A percentile compares a stretch with the other conserved stretches of the same genome.
These are phyloP conservation scores for Pelecanus crispus DNA, from an alignment of 2,113 vertebrate genomes.

Conservation along the genomic window DNA sequence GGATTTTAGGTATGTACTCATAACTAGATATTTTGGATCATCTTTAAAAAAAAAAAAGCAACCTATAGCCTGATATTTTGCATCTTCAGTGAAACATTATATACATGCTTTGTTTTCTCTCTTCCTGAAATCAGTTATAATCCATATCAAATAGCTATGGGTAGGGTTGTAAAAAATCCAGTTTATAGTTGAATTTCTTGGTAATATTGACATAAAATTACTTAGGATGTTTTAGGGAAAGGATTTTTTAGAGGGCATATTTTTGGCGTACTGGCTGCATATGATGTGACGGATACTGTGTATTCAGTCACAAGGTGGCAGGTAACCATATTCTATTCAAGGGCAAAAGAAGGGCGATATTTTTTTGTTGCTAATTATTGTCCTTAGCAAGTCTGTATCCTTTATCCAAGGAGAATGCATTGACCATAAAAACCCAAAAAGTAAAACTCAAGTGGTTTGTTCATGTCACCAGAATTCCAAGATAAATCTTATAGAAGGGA, in stretches of 20 bases:
- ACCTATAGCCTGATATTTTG: neutral
- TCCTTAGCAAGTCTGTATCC: neutral
- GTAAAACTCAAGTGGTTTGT: neutral
- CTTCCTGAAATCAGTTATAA: neutral
- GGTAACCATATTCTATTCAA: neutral
- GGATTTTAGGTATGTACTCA: neutral
- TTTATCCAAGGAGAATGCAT: neutral
- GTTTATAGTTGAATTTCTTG: neutral
- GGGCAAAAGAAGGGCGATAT: neutral
- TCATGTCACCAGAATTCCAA: neutral
- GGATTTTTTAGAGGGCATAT: neutral
- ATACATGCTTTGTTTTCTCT: neutral
- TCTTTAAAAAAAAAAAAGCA: neutral
- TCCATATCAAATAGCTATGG: neutral
- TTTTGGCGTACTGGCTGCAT: neutral
- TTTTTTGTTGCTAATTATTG: neutral
- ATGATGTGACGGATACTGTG: neutral
- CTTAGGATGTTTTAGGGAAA: neutral
- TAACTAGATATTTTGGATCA: neutral
- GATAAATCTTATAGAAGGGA: neutral
- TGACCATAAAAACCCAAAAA: neutral
- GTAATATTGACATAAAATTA: neutral
- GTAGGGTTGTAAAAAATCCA: neutral
- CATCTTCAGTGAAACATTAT: neutral
- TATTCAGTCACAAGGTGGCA: neutral